Evolutionary conservation across 2,888 invertebrate genomes (phyloP).

Genomic region (Octodonta nipae): DNA sequence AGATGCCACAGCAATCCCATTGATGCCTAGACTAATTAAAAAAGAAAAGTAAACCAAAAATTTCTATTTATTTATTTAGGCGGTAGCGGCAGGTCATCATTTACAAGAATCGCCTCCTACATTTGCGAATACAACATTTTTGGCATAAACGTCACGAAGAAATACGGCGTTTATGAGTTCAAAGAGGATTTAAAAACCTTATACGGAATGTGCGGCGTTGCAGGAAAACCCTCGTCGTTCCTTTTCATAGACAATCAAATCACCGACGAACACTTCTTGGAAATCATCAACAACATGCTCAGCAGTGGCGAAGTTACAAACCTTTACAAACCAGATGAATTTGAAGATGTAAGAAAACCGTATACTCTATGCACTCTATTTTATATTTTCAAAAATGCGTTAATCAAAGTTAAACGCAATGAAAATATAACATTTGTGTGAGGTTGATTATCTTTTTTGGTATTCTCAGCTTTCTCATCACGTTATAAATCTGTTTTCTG

Average conservation of each 20-base stretch:
- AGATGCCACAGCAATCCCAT: no score
- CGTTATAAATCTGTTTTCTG: no score
- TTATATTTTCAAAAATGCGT: no score
- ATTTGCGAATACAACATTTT: slow-evolving; percentile 67
- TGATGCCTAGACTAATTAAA: no score
- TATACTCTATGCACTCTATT: no score
- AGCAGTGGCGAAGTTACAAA: slow-evolving; percentile 81
- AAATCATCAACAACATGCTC: slow-evolving; percentile 77
- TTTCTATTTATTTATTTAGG: slow-evolving; percentile 35
- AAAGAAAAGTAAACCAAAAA: slow-evolving; percentile 2
- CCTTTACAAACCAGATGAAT: slow-evolving; percentile 75
- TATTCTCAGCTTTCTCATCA: no score
- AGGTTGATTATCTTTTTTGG: no score
- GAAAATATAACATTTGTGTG: no score
- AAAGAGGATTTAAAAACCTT: slow-evolving; percentile 67
- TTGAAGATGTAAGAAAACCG: slow-evolving; percentile 59
- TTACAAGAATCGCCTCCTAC: slow-evolving; percentile 63
- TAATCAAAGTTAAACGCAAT: no score
- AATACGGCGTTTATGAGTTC: slow-evolving; percentile 64
- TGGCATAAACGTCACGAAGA: slow-evolving; percentile 67
- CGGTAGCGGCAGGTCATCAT: slow-evolving; percentile 72
- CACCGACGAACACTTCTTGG: slow-evolving; percentile 69
- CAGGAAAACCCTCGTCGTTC: slow-evolving; percentile 61
- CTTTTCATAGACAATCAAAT: slow-evolving; percentile 79
- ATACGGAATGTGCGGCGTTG: slow-evolving; percentile 60